Conservation (phyloP, 2,113 vertebrate species). For the Dicerorhinus sumatrensis region DNA sequence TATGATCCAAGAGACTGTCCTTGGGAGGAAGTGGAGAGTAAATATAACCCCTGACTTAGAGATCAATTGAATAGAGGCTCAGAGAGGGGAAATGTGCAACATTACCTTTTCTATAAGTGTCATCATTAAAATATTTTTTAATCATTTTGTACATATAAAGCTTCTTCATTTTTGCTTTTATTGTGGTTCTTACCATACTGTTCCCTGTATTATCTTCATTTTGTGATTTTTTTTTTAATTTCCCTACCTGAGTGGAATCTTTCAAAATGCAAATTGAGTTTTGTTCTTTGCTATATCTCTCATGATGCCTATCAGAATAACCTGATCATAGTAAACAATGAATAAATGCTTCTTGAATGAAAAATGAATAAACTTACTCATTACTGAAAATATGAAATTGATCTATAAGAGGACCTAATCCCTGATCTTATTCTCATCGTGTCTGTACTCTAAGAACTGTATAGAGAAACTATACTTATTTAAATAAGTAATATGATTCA, state of each 20-base stretch:
- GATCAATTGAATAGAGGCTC: background rate
- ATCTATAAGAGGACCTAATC: background rate
- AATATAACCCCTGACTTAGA: background rate
- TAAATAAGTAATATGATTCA: background rate
- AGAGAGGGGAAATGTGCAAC: background rate
- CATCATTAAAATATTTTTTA: background rate
- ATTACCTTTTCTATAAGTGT: background rate
- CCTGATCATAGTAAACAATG: background rate
- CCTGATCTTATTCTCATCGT: background rate
- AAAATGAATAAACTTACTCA: background rate
- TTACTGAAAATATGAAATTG: background rate
- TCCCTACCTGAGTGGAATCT: background rate
- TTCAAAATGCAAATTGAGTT: background rate
- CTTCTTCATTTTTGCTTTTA: background rate
- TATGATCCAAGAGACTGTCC: background rate
- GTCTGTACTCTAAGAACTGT: background rate
- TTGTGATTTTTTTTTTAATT: background rate
- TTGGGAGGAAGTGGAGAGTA: background rate
- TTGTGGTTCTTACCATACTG: background rate
- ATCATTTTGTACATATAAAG: background rate
- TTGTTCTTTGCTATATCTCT: background rate
- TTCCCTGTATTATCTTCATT: background rate
- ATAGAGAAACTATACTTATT: background rate
- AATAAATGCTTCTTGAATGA: background rate
- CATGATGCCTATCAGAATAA: background rate